Evolutionary conservation across 2,888 invertebrate species (phyloP), one percentile per base, ranked within the genome.

Genomic region (Phymatocera aterrima): DNA sequence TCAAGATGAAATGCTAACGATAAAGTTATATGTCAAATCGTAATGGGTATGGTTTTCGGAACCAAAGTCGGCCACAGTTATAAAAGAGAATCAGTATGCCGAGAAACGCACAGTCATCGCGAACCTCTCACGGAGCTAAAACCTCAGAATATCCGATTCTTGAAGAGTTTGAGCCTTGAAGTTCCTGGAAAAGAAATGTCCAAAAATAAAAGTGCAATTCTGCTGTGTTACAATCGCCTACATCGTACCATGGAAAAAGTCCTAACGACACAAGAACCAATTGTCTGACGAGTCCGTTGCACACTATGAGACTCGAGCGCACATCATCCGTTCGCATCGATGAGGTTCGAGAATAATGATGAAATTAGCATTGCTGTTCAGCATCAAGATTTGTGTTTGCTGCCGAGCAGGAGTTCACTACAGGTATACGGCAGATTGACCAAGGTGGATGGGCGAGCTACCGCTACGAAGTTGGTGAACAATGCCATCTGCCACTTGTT

Each of bases 401-500:
- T 82, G 8, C 80, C 82, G 8, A 65, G 68, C 18, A 65, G 60
- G 18, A 81, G 79, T 48, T 81, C 68, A 31, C 37, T 83, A 68
- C 79, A 80, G 21, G 24, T 82, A 10, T 75, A 12, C n/a, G 81
- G 81, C 8, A 79, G 65, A 80, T 37, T 81, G n/a, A n/a, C 60
- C 15, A 77, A 64, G 51, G 18, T 40, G 10, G 77, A 77, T 48
- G 77, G 72, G 21, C 65, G 40, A 8, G 34, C 61, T 18, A 40
- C 40, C n/a, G 31, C 18, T 4, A 81, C 80, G 75, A 60, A 78
- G 70, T 80, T 82, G 31, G 80, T 79, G 21, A 87, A 86, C 78
- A 87, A 88, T 80, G 82, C 82, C 48, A 79, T 86, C n/a, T 82
- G 84, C 15, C 84, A 85, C 81, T 68, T 88, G 8, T 88, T 88